Conservation (phyloP, 2,797 vertebrate genomes). For the Buphagus erythrorhynchus region DNA sequence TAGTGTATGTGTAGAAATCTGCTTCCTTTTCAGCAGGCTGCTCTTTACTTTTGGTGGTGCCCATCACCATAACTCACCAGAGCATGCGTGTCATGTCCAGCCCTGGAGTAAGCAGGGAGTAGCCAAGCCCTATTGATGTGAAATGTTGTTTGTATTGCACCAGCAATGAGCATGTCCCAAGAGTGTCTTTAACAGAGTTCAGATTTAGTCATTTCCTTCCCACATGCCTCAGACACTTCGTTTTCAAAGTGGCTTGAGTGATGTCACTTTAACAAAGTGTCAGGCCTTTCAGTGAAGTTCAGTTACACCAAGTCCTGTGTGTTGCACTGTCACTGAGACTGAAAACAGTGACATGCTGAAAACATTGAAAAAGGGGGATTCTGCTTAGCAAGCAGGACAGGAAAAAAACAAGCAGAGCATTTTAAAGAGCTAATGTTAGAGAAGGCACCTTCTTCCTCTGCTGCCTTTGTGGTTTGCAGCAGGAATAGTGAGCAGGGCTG, state of each 20-base stretch:
- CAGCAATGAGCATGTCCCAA: background rate
- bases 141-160: background rate
- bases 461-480: background rate
- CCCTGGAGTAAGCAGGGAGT: background rate
- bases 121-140: background rate
- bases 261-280: background rate
- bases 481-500: background rate
- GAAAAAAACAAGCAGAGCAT: background rate
- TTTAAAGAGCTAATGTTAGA: background rate
- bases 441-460: background rate
- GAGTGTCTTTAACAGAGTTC: constrained; percentile 4
- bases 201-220: constrained; percentile 34
- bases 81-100: accelerated
- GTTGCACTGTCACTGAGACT: background rate
- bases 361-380: background rate
- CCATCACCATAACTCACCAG: background rate
- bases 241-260: background rate
- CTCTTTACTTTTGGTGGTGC: background rate
- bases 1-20: background rate
- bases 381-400: background rate
- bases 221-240: background rate
- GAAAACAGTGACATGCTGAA: background rate
- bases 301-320: background rate
- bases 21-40: background rate
- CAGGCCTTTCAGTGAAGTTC: background rate